A percentile compares a stretch with the other conserved stretches of the same genome.
Conservation (phyloP, 2,797 vertebrate genomes). For the Crax fasciolata region DNA sequence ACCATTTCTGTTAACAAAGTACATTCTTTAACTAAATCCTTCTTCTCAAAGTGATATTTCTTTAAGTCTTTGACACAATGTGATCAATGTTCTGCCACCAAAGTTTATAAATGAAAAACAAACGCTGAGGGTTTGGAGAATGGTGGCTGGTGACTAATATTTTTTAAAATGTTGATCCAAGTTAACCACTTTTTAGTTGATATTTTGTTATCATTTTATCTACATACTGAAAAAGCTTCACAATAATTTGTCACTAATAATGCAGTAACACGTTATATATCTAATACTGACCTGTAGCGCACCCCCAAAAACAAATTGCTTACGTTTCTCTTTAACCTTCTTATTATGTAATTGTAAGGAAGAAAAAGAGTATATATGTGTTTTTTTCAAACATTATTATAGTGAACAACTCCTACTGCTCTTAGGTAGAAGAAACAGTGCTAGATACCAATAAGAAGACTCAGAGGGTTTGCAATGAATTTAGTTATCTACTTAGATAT, state of each 20-base stretch:
- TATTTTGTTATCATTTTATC: neutral
- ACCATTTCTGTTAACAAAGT: constrained; percentile 38
- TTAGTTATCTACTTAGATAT: neutral
- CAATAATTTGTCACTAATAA: neutral
- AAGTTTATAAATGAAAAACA: constrained; percentile 32
- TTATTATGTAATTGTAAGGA: neutral
- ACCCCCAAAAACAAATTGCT: neutral
- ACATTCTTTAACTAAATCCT: constrained; percentile 38
- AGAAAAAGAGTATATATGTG: fast-evolving
- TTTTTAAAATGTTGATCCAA: neutral
- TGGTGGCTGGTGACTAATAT: neutral
- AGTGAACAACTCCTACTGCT: neutral
- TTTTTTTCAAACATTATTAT: neutral
- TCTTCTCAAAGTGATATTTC: constrained; percentile 35
- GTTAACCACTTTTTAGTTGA: neutral
- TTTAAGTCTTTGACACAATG: neutral
- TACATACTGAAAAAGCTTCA: neutral
- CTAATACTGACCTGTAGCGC: neutral
- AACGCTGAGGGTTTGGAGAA: neutral
- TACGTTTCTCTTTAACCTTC: neutral
- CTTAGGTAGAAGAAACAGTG: neutral
- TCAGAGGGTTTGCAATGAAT: neutral
- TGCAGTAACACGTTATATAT: neutral
- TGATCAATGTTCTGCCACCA: constrained; percentile 27
- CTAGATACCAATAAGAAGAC: neutral